Evolutionary conservation across 2,113 vertebrate genomes (phyloP), one percentile per base, ranked within the genome.

Genomic region (Nycticorax nycticorax): DNA sequence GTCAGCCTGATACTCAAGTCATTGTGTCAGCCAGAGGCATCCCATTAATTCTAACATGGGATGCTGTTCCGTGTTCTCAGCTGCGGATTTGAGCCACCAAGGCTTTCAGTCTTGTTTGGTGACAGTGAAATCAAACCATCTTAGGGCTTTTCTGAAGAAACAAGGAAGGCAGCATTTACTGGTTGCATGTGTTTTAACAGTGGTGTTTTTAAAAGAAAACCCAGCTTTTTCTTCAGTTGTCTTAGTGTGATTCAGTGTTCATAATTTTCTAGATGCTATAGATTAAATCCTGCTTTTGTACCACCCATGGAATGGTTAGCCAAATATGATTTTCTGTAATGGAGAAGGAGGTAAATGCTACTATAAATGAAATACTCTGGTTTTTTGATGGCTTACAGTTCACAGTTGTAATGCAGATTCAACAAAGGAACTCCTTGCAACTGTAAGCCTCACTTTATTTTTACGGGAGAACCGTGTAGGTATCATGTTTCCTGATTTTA

Each of bases 381-480:
- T n/a, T 24, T 53, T 64, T 30, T 39, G 6, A 1, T 21, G 35
- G 19, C n/a, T 59, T 62, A 1, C 15, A 20, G 8, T 37, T 92
- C 43, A 32, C 10, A 20, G 23, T 18, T 85, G 27, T 52, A 77
- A 6, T 26, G 9, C 20, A 5, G 6, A 26, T 52, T 63, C 13
- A 23, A 5, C 9, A 19, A 15, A 76, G 11, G 11, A 64, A 12
- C 9, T 73, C 23, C 32, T 60, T 33, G 18, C 66, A 60, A n/a
- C 30, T 33, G 5, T 15, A 14, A 45, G 19, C 32, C 37, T 63
- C 1, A 2, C 6, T 69, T 43, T 47, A 9, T 69, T 83, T 62
- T 71, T n/a, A 48, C 3, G 4, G 57, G 37, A 88, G 16, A 68
- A 2, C 15, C 0, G 0, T 4, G 1, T 12, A 12, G 30, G 3